Percentiles rank a stretch among this genome's conserved stretches.
Conservation (phyloP, 2,888 invertebrate genomes). For the Punctoribates punctum region DNA sequence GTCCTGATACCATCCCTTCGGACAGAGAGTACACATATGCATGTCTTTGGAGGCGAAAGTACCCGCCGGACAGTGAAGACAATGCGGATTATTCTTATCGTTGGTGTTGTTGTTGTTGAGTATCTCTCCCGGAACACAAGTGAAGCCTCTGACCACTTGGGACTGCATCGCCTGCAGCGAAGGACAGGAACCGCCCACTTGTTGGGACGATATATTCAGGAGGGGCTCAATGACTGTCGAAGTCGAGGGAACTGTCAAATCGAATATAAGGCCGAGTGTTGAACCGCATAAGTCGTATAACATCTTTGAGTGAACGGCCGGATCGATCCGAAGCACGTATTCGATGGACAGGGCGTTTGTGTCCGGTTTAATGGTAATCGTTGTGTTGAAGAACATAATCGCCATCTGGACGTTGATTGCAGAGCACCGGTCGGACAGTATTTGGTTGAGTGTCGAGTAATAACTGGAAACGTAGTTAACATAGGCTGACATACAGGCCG, state of each 20-base stretch:
- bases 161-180: conserved; percentile 74
- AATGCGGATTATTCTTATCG: conserved; percentile 44
- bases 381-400: conserved; percentile 78
- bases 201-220: conserved; percentile 70
- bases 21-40: conserved; percentile 84
- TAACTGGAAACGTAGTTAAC: conserved; percentile 59
- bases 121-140: conserved; percentile 88
- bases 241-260: conserved; percentile 85
- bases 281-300: conserved; percentile 92
- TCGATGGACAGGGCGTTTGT: conserved; percentile 63
- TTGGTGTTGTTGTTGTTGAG: conserved; percentile 81
- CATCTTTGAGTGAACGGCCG: conserved; percentile 82
- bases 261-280: conserved; percentile 86
- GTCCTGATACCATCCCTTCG: conserved; percentile 88
- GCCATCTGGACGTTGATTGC: conserved; percentile 92
- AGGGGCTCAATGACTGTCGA: conserved; percentile 83
- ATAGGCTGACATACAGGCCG: conserved; percentile 76
- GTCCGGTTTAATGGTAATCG: conserved; percentile 54
- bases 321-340: conserved; percentile 79
- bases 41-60: conserved; percentile 86
- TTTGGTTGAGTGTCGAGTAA: conserved; percentile 70
- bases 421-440: conserved; percentile 85
- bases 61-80: conserved; percentile 89
- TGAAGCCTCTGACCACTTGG: conserved; percentile 79
- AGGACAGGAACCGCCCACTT: conserved; percentile 85